Evolutionary conservation across 2,797 vertebrate genomes (phyloP), one percentile per base, ranked within the genome.

Genomic region (Schizopygopsis pylzovi): DNA sequence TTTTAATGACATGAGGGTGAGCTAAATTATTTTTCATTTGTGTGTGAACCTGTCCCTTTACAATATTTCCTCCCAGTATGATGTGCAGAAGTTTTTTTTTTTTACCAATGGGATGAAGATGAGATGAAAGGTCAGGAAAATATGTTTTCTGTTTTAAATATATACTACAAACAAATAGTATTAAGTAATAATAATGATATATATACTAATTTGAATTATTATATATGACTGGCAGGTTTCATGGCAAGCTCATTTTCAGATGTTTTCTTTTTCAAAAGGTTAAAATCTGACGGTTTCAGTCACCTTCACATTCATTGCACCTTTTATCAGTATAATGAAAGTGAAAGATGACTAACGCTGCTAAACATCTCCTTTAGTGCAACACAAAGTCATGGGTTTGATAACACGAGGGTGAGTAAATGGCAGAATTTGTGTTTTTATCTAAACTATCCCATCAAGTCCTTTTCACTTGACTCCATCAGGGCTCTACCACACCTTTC

Each of bases 241-340:
- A 33, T 54, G 10, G 33, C 7, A 9, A 59, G 52, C n/a, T 56
- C 1, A 28, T 73, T 73, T 28, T 37, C 9, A 2, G 16, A 54
- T 63, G 6, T 4, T 25, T 5, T 63, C 2, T 63, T 61, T 59
- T 78, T n/a, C 20, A 59, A 41, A 41, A 25, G 5, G 22, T 28
- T 28, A 33, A 16, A 33, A 65, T 45, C 8, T 33, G 59, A 80
- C 25, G 22, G 78, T 43, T 4, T 61, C 16, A 45, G 39, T 79
- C 37, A 67, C 25, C 78, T 80, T 65, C 78, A 67, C 41, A 67
- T 63, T 67, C 25, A 65, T 13, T 33, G 10, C 41, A 47, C 20
- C 41, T 65, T 80, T 80, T 47, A 61, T 80, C 41, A 63, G 25
- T 28, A 65, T 20, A 45, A 79, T 20, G 25, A 65, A 79, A 79